These are phyloP conservation scores for Ginglymostoma cirratum DNA, from an alignment of 2,113 vertebrate species.

Conservation along the genomic window DNA sequence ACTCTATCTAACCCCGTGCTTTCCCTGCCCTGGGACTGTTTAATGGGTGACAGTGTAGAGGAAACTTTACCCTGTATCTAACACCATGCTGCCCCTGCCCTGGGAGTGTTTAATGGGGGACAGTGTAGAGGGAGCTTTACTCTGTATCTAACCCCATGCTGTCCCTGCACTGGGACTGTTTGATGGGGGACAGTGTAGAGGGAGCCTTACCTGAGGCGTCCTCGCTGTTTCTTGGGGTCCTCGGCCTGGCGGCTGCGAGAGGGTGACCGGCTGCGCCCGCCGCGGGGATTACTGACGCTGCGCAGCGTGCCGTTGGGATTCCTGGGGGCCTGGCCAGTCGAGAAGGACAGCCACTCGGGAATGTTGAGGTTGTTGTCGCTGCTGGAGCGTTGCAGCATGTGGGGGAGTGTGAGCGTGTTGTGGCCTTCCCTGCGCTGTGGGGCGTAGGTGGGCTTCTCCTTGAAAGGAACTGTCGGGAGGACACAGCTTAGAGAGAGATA, in stretches of 20 bases:
- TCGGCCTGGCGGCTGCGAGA: conserved; percentile 62
- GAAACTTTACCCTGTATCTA: no score
- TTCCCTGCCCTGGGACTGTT: background rate
- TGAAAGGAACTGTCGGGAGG: conserved; percentile 68
- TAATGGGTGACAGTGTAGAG: background rate
- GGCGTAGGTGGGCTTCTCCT: conserved; percentile 81
- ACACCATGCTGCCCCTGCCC: no score
- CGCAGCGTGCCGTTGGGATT: conserved; percentile 70
- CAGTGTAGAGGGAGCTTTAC: no score
- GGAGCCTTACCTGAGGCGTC: conserved; percentile 58
- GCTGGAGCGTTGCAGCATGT: conserved; percentile 78
- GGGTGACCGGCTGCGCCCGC: conserved; percentile 75
- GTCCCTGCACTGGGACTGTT: background rate
- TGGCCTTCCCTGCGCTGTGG: conserved; percentile 69
- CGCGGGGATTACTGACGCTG: conserved; percentile 82
- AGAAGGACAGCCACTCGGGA: conserved; percentile 79
- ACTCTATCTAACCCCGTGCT: background rate
- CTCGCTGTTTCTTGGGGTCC: conserved; percentile 73
- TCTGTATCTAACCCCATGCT: no score
- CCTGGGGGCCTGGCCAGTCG: conserved; percentile 67
- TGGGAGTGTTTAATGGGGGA: no score
- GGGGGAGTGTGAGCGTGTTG: conserved; percentile 61
- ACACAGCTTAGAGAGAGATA: background rate
- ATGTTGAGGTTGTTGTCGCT: conserved; percentile 84
- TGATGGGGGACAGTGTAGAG: background rate